These are phyloP conservation scores for Baronia brevicornis DNA, from an alignment of 2,888 invertebrate genomes.

Conservation along the genomic window DNA sequence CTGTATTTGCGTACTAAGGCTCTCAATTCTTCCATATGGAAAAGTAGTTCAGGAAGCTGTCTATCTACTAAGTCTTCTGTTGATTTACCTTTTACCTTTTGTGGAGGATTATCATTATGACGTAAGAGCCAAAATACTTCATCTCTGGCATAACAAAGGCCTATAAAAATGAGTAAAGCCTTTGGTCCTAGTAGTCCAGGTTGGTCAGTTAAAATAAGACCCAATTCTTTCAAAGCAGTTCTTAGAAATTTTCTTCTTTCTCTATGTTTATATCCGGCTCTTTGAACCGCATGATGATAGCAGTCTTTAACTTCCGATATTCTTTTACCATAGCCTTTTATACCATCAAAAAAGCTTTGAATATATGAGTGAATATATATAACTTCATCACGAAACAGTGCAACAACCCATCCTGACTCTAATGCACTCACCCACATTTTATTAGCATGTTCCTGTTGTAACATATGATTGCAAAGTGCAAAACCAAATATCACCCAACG, in stretches of 20 bases:
- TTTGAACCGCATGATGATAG: constrained; percentile 91
- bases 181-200: constrained; percentile 98
- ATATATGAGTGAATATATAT: constrained; percentile 96
- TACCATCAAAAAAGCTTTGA: constrained; percentile 92
- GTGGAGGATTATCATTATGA: constrained; percentile 97
- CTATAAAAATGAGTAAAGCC: constrained; percentile 96
- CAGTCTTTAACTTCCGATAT: constrained; percentile 97
- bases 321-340: constrained; percentile 95
- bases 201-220: constrained; percentile 96
- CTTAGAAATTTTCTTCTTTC: constrained; percentile 97
- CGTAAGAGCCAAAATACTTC: constrained; percentile 97
- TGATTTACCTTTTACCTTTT: constrained; percentile 89
- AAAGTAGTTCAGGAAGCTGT: constrained; percentile 96
- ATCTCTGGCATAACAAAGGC: constrained; percentile 95
- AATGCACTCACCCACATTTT: constrained; percentile 94
- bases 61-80: constrained; percentile 96
- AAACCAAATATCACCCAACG: constrained; percentile 98
- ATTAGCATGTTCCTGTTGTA: constrained; percentile 89
- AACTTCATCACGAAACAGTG: constrained; percentile 97
- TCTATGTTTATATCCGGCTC: constrained; percentile 93
- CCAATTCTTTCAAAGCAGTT: constrained; percentile 95
- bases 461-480: constrained; percentile 90
- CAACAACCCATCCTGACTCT: constrained; percentile 95
- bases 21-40: constrained; percentile 98
- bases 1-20: constrained; percentile 96